A percentile compares a stretch with the other conserved stretches of the same genome.
These are phyloP conservation scores for Enhydra lutris DNA, from an alignment of 2,113 vertebrate species.

Conservation along the genomic window DNA sequence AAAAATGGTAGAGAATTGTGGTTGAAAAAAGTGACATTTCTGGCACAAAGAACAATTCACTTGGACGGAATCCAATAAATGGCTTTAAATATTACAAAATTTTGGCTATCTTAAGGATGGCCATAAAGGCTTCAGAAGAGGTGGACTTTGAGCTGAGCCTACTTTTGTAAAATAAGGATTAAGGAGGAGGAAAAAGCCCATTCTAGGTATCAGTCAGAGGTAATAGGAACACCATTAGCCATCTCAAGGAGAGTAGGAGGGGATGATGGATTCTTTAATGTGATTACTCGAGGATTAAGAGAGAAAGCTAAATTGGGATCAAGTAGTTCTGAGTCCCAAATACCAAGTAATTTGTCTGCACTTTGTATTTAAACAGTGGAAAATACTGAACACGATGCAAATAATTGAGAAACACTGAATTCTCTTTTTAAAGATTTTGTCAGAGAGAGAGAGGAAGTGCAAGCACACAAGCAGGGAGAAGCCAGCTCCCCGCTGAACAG, in stretches of 20 bases:
- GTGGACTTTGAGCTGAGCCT: not conserved
- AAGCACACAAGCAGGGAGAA: not conserved
- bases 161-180: not conserved
- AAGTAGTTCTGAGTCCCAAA: not conserved
- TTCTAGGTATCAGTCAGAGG: not conserved
- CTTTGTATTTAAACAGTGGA: not conserved
- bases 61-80: not conserved
- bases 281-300: not conserved
- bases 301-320: not conserved
- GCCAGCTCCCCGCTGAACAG: not conserved
- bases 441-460: not conserved
- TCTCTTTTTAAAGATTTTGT: not conserved
- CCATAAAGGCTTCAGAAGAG: not conserved
- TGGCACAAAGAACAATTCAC: not conserved
- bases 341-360: not conserved
- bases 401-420: not conserved
- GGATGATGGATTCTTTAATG: not conserved
- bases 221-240: not conserved
- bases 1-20: not conserved
- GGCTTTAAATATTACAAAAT: not conserved
- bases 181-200: not conserved
- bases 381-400: constrained; percentile 11
- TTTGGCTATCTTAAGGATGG: not conserved
- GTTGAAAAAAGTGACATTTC: not conserved
- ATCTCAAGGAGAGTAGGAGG: not conserved